phyloP scores from a whole-genome alignment of 30 jellyfish, hydroid and myxozoan genomes.

The Kudoa iwatai region DNA sequence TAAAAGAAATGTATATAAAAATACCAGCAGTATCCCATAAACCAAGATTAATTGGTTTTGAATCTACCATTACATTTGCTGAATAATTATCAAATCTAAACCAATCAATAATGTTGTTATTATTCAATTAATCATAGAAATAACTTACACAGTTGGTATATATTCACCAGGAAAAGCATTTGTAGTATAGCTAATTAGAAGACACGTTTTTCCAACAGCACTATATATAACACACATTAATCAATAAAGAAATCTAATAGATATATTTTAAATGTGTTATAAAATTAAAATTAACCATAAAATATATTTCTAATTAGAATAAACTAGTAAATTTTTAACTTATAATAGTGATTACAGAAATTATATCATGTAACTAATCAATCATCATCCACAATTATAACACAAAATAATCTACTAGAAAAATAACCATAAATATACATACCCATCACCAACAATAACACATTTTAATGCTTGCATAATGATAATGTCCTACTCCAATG shows the following conservation, averaged over 20 bases:
- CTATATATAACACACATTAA: constrained; percentile 4
- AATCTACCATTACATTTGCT: constrained; percentile 93
- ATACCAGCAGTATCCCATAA: constrained; percentile 97
- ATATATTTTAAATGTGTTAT: neutral
- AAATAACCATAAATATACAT: constrained; percentile 4
- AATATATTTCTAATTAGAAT: neutral
- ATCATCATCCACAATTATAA: too few species aligned
- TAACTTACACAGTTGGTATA: constrained; percentile 86
- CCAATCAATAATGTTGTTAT: neutral
- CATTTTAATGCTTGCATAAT: constrained; percentile 80
- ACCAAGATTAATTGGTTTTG: constrained; percentile 70
- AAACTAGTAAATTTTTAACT: neutral
- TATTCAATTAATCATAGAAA: neutral
- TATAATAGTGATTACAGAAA: too few species aligned
- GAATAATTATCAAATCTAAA: constrained; percentile 63
- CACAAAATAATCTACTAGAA: too few species aligned
- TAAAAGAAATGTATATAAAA: neutral
- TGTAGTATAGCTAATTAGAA: constrained; percentile 84
- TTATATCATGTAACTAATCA: too few species aligned
- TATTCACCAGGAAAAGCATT: constrained; percentile 94
- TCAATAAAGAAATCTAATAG: neutral
- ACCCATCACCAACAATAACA: constrained; percentile 98
- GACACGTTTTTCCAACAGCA: constrained; percentile 95
- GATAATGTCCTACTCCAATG: too few species aligned
- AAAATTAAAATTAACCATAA: neutral